Base-by-base conservation (phyloP, 2,888 invertebrate genomes). In the Diarsia brunnea region DNA sequence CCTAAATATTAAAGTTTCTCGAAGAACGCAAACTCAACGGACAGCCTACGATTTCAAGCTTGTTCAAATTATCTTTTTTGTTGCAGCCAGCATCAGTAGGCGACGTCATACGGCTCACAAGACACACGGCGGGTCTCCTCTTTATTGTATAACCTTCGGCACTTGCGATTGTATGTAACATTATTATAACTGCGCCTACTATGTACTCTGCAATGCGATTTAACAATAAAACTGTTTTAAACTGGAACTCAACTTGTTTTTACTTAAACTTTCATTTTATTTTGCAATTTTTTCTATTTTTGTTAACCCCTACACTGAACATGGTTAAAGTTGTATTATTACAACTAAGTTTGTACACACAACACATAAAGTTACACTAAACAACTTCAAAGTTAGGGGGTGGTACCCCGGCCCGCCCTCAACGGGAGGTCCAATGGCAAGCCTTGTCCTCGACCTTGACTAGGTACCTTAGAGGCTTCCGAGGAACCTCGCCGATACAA, bases 1-100 rank as follows among this genome's bases (percentile, higher is more conserved):
- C 92, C 92, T 90, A 92, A 92, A 93, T 91, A 91, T 92, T 92
- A 82, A 92, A 93, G 91, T 90, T 91, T 91, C 84, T 89, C 88
- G 90, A 90, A 89, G 90, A 91, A 84, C 89, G 91, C 92, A 89
- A 92, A 91, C 89, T 89, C 86, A 87, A 90, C 91, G 90, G 90
- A 91, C 91, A 88, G 84, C 90, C 91, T 90, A 92, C 89, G 86
- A 88, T 90, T 90, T 84, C 45, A 85, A 89, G 86, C 86, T 88
- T 84, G 84, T 89, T 90, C 84, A 91, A 47, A 74, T 89, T 90
- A 88, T 90, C 86, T 89, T 91, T 90, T 92, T 90, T 90, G 89
- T 94, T 93, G 76, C 92, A 95, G 94, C 74, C 77, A 73, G 64
- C 78, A 60, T 80, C 84, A 60, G 16, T 64, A 69, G 38, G 75